These are phyloP conservation scores for Apogon talboti DNA, from an alignment of 2,797 vertebrate species.

Conservation along the genomic window DNA sequence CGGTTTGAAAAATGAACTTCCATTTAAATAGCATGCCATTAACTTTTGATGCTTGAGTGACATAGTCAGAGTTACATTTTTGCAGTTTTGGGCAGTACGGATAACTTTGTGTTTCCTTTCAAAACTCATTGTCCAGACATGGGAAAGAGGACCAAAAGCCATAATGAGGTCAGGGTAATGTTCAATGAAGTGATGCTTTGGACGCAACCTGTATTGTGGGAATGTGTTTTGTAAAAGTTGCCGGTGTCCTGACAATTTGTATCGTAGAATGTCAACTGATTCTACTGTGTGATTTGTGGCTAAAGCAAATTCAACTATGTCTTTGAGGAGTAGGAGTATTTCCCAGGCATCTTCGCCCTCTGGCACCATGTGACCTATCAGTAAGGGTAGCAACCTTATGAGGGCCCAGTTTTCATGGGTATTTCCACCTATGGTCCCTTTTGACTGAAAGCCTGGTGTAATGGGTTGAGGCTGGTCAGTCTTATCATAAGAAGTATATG, in stretches of 20 bases:
- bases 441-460: neutral
- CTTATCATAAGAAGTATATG: conserved; percentile 20
- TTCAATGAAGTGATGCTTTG: conserved; percentile 46
- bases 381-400: conserved; percentile 4
- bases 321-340: conserved; percentile 19
- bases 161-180: conserved; percentile 35
- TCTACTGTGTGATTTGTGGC: conserved; percentile 35
- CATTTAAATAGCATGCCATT: conserved; percentile 32
- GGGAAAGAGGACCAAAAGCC: conserved; percentile 9
- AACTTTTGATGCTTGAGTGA: conserved; percentile 30
- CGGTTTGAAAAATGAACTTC: conserved; percentile 49
- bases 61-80: conserved; percentile 29
- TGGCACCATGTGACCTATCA: conserved; percentile 9
- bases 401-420: conserved; percentile 28
- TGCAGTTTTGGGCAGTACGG: conserved; percentile 24
- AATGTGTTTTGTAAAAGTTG: conserved; percentile 30
- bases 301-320: conserved; percentile 22
- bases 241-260: conserved; percentile 36
- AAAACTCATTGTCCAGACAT: conserved; percentile 7
- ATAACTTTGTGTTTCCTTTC: conserved; percentile 22
- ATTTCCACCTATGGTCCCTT: conserved; percentile 27
- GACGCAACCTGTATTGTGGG: conserved; percentile 22
- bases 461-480: conserved; percentile 29
- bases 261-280: conserved; percentile 21
- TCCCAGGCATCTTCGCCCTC: conserved; percentile 17